Evolutionary conservation across 2,113 vertebrate genomes (phyloP).

Genomic region (Ictidomys tridecemlineatus): DNA sequence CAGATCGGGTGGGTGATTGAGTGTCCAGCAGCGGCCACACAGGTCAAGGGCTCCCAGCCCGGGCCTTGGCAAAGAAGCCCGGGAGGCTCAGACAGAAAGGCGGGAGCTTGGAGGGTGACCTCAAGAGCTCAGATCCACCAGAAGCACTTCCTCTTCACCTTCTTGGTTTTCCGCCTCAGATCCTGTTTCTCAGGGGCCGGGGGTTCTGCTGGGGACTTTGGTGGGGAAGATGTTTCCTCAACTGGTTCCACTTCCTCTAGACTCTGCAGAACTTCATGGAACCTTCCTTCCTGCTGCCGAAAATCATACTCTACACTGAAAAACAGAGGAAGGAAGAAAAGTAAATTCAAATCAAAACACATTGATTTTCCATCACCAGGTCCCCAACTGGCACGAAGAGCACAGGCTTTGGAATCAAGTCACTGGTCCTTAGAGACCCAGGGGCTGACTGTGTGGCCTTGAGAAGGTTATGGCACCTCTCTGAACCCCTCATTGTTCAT

Average conservation of each 20-base stretch:
- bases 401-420: neutral
- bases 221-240: constrained; percentile 85
- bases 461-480: neutral
- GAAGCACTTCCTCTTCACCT: constrained; percentile 97
- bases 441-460: neutral
- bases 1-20: neutral
- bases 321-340: constrained; percentile 74
- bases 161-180: constrained; percentile 92
- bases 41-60: neutral
- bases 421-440: neutral
- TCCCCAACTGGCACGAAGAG: neutral
- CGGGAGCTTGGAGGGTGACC: neutral
- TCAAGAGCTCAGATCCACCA: constrained; percentile 93
- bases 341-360: neutral
- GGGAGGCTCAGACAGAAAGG: neutral
- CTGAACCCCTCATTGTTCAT: neutral
- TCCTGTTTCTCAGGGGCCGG: constrained; percentile 87
- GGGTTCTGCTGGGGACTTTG: constrained; percentile 81
- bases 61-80: neutral
- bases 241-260: constrained; percentile 90
- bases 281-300: constrained; percentile 95
- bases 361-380: neutral
- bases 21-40: neutral
- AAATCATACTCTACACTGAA: constrained; percentile 97
- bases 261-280: constrained; percentile 92